Evolutionary conservation across 1,140 invertebrate species (phyloP), one percentile per base, ranked within the genome.

Genomic region (Zaprionus ornatus): DNA sequence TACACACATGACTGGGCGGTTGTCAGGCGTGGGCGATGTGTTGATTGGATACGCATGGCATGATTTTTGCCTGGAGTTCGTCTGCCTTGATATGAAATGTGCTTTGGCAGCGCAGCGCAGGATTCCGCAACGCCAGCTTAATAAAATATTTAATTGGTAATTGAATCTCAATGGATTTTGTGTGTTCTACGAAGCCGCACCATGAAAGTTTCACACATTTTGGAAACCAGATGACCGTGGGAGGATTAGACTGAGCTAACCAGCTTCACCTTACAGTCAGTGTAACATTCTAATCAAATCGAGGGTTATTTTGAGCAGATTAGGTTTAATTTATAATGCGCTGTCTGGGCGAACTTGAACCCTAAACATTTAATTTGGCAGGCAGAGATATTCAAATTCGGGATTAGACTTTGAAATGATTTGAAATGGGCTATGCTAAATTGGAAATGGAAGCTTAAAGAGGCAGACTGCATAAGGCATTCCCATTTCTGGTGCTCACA

Each of bases 41-140:
- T 85, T 84, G 82, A 84, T 84, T 84, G 82, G 74, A 86, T 66
- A 81, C 82, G 70, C 59, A 56, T 62, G 54, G 42, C 40, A 61
- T 62, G 64, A 84, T 72, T 77, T 72, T n/a, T 37, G 50, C 25
- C 12, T 63, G 57, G 35, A 7, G 13, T 50, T 6, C 17, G 29
- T 19, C 10, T 21, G 23, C 19, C 15, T 10, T 10, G 55, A 13
- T 57, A 42, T 65, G 52, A 19, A 35, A 10, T 42, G 50, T 55
- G 35, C 45, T 23, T 17, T 4, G 45, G 19, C 10, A 17, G 13
- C 19, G 37, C 29, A 55, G 21, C n/a, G 7, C 23, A 19, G 40
- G 13, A 55, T 48, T 19, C 40, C n/a, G 13, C 25, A 57, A 35
- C 12, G 21, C 3, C 7, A 37, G 23, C 67, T 19, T 42, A 29